Evolutionary conservation across 2,888 invertebrate genomes (phyloP).

Genomic region (Parasteatoda lunata): DNA sequence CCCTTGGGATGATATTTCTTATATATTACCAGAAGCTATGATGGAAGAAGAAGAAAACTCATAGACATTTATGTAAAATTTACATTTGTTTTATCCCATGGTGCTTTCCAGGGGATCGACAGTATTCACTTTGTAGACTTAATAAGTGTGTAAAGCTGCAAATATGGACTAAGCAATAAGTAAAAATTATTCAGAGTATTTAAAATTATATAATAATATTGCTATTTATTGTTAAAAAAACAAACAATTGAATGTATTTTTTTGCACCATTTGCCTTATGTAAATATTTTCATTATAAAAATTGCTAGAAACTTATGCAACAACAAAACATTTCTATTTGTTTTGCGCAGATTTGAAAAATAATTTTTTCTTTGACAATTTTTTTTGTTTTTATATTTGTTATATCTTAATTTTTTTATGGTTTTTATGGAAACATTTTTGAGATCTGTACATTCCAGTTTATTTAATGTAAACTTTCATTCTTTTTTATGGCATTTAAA

Average conservation of each 20-base stretch:
- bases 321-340: neutral
- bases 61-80: neutral
- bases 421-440: neutral
- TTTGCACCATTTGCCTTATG: conserved; percentile 25
- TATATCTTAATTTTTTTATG: conserved; percentile 2
- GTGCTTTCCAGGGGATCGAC: neutral
- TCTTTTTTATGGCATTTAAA: neutral
- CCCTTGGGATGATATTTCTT: conserved; percentile 99
- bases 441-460: conserved; percentile 51
- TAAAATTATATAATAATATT: neutral
- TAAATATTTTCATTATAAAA: conserved; percentile 16
- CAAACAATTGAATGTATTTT: neutral
- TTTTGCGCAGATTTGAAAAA: neutral
- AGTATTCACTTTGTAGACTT: neutral
- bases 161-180: neutral
- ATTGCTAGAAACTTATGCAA: neutral
- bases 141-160: neutral
- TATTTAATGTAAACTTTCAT: conserved; percentile 9
- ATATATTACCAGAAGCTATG: conserved; percentile 82
- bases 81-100: neutral
- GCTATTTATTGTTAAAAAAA: no score
- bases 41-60: conserved; percentile 57
- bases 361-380: neutral
- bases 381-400: neutral
- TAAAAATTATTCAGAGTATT: neutral